Evolutionary conservation across 2,888 invertebrate species (phyloP), one percentile per base, ranked within the genome.

Genomic region (Papilio gigon): DNA sequence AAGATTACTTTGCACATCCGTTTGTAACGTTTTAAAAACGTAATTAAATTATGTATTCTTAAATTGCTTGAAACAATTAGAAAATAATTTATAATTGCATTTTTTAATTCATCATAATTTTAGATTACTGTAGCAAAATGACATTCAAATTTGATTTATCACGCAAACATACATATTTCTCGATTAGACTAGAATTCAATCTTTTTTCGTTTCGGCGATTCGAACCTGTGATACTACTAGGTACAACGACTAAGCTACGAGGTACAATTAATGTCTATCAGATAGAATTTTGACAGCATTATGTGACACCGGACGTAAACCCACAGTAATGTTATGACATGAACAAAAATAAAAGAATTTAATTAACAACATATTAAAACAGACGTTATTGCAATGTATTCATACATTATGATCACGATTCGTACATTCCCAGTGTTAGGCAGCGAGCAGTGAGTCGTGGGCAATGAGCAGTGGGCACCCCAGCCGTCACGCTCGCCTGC

Each of bases 401-500:
- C 62, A 66, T 65, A 47, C 59, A 27, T 40, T 37, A 40, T 40
- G 37, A n/a, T 60, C n/a, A 37, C 58, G 58, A 30, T 44, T 58
- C 42, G 50, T 64, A 14, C 27, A 17, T 61, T 50, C 50, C 68
- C 59, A 50, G 22, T 25, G 64, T 37, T 59, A 40, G 14, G 27
- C 50, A 70, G 66, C 66, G 68, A 59, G 67, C 67, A 67, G 61
- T 53, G 66, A 61, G 44, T 53, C 27, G 67, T 53, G 50, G 40
- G 60, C 61, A 47, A 37, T 67, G 67, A 42, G 60, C 53, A 47
- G 50, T 67, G 67, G 44, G 56, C 74, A 74, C 58, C 74, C 74
- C 76, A 72, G 67, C 22, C 64, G 68, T 65, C 40, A 67, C 71
- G 73, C 71, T 66, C 68, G 72, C 70, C 63, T 70, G 72, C 71